Conservation (phyloP, 92 coral and sea anemone species). For the Porites rus region DNA sequence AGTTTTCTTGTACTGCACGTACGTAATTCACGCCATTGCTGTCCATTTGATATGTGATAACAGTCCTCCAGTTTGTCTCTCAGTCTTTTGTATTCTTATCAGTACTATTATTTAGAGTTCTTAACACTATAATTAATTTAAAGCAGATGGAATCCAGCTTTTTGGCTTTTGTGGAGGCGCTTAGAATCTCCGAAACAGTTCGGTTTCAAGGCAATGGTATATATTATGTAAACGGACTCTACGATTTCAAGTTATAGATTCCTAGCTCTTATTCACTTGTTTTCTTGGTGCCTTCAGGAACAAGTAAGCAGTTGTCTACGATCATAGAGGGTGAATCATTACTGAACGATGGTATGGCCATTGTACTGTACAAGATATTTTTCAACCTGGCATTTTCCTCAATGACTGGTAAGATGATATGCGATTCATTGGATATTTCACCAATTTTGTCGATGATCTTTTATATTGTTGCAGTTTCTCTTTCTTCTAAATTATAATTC, state of each 20-base stretch:
- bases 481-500: background rate
- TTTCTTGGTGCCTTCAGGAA: constrained; percentile 58
- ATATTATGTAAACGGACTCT: too few relatives aligned
- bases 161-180: too few relatives aligned
- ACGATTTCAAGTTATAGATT: background rate
- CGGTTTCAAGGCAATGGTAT: too few relatives aligned
- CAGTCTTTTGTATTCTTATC: too few relatives aligned
- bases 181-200: too few relatives aligned
- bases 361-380: constrained; percentile 97
- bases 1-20: too few relatives aligned
- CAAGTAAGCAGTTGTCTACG: constrained; percentile 93
- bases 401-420: constrained; percentile 83
- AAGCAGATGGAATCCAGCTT: too few relatives aligned
- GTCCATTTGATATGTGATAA: too few relatives aligned
- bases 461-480: background rate
- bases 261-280: background rate
- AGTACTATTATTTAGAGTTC: too few relatives aligned
- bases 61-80: too few relatives aligned
- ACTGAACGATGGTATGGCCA: constrained; percentile 99
- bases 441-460: background rate
- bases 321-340: constrained; percentile 98
- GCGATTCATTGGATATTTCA: background rate
- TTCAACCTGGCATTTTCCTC: constrained; percentile 92
- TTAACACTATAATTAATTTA: too few relatives aligned
- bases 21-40: too few relatives aligned